Evolutionary conservation across 2,113 vertebrate genomes (phyloP).

Genomic region (Morone chrysops): DNA sequence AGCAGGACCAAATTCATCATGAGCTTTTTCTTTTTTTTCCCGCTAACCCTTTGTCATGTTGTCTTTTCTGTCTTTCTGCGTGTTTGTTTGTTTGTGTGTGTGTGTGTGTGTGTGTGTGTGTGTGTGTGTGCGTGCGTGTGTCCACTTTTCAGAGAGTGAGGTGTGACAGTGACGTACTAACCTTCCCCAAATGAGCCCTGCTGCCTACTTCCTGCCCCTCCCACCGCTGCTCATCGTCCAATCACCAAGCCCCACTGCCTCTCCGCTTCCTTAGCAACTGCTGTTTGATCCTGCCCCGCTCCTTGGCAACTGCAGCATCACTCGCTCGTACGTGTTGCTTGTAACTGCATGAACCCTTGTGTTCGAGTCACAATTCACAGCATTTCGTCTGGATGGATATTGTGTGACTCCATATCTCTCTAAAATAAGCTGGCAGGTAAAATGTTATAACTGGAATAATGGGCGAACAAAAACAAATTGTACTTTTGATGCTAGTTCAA

Average conservation of each 20-base stretch:
- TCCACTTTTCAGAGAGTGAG: conserved; percentile 82
- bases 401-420: not conserved
- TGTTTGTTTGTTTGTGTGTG: conserved; percentile 20
- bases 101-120: not conserved
- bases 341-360: conserved; percentile 36
- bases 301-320: conserved; percentile 62
- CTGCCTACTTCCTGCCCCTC: conserved; percentile 55
- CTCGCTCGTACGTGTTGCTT: conserved; percentile 62
- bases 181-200: conserved; percentile 33
- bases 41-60: conserved; percentile 53
- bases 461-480: too few relatives aligned
- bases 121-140: conserved; percentile 46
- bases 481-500: not conserved
- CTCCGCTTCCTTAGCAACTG: conserved; percentile 63
- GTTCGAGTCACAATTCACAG: not conserved
- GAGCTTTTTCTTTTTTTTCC: conserved; percentile 4
- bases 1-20: conserved; percentile 8
- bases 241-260: conserved; percentile 60
- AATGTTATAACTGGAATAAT: not conserved
- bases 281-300: conserved; percentile 52
- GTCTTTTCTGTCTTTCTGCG: conserved; percentile 37
- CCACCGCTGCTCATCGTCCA: conserved; percentile 65
- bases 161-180: conserved; percentile 81
- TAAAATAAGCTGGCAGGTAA: not conserved
- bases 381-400: not conserved